Percentiles rank a stretch among this genome's conserved stretches.
These are phyloP conservation scores for Cryptoprocta ferox DNA, from an alignment of 2,797 vertebrate genomes.

Conservation along the genomic window DNA sequence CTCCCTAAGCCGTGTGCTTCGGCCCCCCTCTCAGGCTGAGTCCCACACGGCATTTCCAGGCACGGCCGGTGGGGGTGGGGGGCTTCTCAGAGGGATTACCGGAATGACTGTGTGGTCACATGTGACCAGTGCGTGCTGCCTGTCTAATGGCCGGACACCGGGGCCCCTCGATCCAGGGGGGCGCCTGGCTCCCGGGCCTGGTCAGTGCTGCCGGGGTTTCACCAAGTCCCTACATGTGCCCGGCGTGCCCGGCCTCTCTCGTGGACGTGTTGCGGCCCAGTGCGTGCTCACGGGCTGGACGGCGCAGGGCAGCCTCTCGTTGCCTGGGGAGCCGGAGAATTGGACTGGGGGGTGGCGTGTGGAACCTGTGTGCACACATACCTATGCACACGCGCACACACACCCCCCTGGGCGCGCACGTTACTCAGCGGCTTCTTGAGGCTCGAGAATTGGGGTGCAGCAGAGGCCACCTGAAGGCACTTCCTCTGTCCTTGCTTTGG, in stretches of 20 bases:
- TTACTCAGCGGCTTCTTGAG: background rate
- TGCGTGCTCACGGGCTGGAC: background rate
- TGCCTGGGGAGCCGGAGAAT: background rate
- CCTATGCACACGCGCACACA: accelerated
- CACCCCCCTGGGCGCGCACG: background rate
- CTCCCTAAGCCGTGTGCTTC: background rate
- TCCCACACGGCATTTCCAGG: background rate
- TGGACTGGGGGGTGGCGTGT: accelerated
- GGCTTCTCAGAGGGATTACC: background rate
- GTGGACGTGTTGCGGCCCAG: accelerated
- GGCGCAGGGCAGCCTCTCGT: accelerated
- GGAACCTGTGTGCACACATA: background rate
- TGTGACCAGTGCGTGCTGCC: accelerated
- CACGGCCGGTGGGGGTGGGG: background rate
- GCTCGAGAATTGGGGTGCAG: accelerated
- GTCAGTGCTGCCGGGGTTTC: accelerated
- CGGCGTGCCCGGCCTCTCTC: background rate
- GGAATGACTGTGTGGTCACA: accelerated
- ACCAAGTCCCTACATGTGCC: background rate
- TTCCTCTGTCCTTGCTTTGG: background rate
- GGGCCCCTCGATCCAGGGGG: background rate
- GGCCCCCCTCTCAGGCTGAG: accelerated
- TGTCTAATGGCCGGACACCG: background rate
- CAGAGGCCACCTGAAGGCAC: no score
- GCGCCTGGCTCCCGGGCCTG: background rate